Evolutionary conservation across 2,113 vertebrate species (phyloP).

Genomic region (Periophthalmus modestus): DNA sequence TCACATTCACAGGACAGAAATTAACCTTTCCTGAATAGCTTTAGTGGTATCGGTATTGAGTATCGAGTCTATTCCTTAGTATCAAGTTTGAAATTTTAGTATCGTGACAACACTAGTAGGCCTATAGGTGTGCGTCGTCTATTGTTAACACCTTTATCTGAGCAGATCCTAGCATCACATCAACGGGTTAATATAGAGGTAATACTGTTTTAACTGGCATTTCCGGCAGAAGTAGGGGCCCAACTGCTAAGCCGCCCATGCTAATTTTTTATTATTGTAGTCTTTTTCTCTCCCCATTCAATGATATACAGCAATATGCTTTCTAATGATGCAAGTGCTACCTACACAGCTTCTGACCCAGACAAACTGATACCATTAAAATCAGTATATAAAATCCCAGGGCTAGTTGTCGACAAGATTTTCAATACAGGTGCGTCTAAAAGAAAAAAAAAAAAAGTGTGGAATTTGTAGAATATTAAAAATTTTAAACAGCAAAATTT

Average conservation of each 20-base stretch:
- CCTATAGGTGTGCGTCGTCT: slow-evolving; percentile 58
- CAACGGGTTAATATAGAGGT: slow-evolving; percentile 72
- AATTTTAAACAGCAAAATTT: not conserved
- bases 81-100: no score
- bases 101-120: no score
- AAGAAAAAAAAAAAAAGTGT: no score
- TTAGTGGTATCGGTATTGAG: no score
- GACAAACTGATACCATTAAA: slow-evolving; percentile 52
- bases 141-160: slow-evolving; percentile 50
- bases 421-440: slow-evolving; percentile 6
- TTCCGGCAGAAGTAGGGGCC: slow-evolving; percentile 33
- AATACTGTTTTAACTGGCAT: slow-evolving; percentile 66
- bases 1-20: no score
- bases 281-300: slow-evolving; percentile 10
- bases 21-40: no score
- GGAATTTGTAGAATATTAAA: not conserved
- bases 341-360: slow-evolving; percentile 60
- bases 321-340: slow-evolving; percentile 57
- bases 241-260: slow-evolving; percentile 45
- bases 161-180: slow-evolving; percentile 68
- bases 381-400: slow-evolving; percentile 41
- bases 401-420: slow-evolving; percentile 42
- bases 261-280: slow-evolving; percentile 16
- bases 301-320: slow-evolving; percentile 38
- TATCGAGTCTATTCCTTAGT: no score